Evolutionary conservation across 2,113 vertebrate genomes (phyloP).

Genomic region (Pollachius pollachius): DNA sequence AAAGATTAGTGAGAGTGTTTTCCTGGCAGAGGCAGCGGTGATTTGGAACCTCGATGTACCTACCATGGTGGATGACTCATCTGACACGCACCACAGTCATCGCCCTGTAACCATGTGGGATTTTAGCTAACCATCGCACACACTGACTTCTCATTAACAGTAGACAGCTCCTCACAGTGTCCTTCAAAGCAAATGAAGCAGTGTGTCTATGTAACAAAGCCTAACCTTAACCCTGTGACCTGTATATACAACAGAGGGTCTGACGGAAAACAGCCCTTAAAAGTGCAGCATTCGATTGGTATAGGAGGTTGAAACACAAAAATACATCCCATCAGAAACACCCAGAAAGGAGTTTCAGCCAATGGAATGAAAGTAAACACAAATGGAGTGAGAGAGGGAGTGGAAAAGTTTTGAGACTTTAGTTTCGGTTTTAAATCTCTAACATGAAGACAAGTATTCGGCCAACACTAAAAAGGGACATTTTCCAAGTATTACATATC

Average conservation of each 20-base stretch:
- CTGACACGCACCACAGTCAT: slow-evolving; percentile 15
- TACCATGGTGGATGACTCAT: slow-evolving; percentile 18
- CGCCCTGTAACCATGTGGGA: slow-evolving; percentile 16
- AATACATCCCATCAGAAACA: no score
- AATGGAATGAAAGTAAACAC: no score
- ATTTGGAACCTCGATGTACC: slow-evolving; percentile 15
- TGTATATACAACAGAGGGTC: not conserved
- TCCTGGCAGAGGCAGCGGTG: slow-evolving; percentile 9
- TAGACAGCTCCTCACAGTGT: not conserved
- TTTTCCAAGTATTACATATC: no score
- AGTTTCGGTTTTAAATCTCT: no score
- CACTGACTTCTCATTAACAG: slow-evolving; percentile 34
- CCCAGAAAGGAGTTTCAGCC: no score
- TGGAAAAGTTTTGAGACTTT: no score
- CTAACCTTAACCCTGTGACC: not conserved
- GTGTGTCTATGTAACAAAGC: slow-evolving; percentile 45
- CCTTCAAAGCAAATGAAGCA: slow-evolving; percentile 30
- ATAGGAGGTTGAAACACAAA: no score
- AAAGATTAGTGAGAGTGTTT: slow-evolving; percentile 4
- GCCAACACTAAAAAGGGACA: no score
- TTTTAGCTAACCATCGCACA: slow-evolving; percentile 28
- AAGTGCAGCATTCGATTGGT: not conserved
- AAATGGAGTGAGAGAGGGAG: no score
- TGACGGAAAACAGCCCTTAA: slow-evolving; percentile 6
- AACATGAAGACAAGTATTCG: no score